Base-by-base conservation (phyloP, 2,797 vertebrate species). In the Aulostomus chinensis region DNA sequence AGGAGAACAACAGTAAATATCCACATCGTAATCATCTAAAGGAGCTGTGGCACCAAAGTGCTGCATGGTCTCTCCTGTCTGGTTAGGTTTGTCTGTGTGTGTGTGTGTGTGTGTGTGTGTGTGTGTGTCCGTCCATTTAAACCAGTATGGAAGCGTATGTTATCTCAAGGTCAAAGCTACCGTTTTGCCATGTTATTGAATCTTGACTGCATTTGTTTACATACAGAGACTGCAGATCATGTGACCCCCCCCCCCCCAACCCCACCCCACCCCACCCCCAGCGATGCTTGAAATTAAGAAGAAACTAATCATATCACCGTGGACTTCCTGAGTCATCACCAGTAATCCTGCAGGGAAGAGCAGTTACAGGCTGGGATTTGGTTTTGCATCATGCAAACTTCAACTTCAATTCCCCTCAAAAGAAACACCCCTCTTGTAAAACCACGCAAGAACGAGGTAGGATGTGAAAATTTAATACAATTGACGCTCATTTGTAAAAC, bases 21-120 rank as follows among this genome's bases (percentile, higher is more conserved):
- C 72, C 58, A 54, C 60, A 68, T 80, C 73, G 43, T 47, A 51
- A 63, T 80, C 50, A 47, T 45, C 41, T 32, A 71, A 69, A 77
- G 64, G 50, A 79, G 49, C 36, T 2, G 62, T 25, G 33, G 41
- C 71, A 71, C 14, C 37, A 32, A 38, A 35, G 36, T 14, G 36
- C 71, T 57, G 29, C 26, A 24, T 60, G 55, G 55, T 56, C 39
- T 60, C 56, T 33, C 25, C 45, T 31, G 20, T 55, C 47, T 65
- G 39, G 65, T 62, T 66, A 60, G 32, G 2, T 4, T 17, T 24
- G 49, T 5, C 16, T 7, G n/a, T n/a, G n/a, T n/a, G n/a, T n/a
- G n/a, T n/a, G n/a, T n/a, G n/a, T n/a, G n/a, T n/a, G n/a, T n/a
- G n/a, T n/a, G n/a, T 48, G 9, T 31, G 12, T 21, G 6, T 12